Evolutionary conservation across 2,797 vertebrate species (phyloP).

Genomic region (Rhabdomys pumilio): DNA sequence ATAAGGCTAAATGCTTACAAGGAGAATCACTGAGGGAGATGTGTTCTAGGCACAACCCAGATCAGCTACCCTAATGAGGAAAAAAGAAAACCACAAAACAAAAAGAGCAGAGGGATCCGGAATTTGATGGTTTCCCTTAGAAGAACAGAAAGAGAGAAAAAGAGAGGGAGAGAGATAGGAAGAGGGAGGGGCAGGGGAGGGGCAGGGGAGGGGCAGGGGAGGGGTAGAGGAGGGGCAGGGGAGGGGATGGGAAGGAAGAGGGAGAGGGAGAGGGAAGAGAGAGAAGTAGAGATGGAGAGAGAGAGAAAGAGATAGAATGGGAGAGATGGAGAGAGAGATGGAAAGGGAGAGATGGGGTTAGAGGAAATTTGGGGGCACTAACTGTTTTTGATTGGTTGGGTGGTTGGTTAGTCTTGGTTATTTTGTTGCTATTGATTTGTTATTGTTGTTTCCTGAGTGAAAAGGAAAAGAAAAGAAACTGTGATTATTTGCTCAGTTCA

Average conservation of each 20-base stretch:
- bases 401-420: not conserved
- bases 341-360: not conserved
- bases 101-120: not conserved
- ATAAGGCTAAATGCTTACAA: not conserved
- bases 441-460: not conserved
- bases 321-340: no score
- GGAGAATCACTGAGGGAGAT: not conserved
- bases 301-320: no score
- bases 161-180: no score
- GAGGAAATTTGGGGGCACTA: not conserved
- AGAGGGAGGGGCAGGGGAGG: no score
- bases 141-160: not conserved
- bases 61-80: not conserved
- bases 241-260: no score
- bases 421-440: not conserved
- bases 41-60: not conserved
- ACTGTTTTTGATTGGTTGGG: not conserved
- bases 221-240: no score
- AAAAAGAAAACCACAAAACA: not conserved
- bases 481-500: not conserved
- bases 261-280: not conserved
- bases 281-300: no score
- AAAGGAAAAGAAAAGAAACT: not conserved
- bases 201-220: no score
- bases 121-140: not conserved